Base-by-base conservation (phyloP, 2,888 invertebrate genomes). In the Copidosoma aretas region DNA sequence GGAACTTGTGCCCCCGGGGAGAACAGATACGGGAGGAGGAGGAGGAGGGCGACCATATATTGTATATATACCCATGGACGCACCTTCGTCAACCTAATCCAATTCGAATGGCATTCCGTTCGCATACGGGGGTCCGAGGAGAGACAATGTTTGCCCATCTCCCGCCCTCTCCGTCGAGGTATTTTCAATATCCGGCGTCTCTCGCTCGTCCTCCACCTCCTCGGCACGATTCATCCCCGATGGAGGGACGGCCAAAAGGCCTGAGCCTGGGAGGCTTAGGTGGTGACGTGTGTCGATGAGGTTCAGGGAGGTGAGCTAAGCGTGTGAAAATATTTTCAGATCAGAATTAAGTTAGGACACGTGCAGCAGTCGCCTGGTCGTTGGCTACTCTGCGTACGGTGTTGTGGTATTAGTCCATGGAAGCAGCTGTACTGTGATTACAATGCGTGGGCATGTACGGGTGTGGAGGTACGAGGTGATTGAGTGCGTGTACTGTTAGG, bases 181-280 rank as follows among this genome's bases (percentile, higher is more conserved):
- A 81, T 81, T 81, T 81, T 81, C 80, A 81, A 81, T 81, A 81
- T 81, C 81, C 81, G 79, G 75, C 12, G 43, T 3, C 12, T 3
- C 43, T 12, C 4, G 14, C 43, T 5, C 12, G 8, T 46, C 43
- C 12, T 12, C 43, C 43, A 4, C 8, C 8, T 12, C 12, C 43
- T 46, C 43, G 8, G 3, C 43, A 3, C 43, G 32, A 32, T 32
- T 46, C 43, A 15, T 46, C 17, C 43, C 43, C 43, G 17, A 17
- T 17, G 24, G 54, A n/a, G 22, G 24, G 54, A 25, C 22, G 25
- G 15, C 25, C 54, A 54, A 54, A 54, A 54, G 54, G 54, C 54
- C 39, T 21, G n/a, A n/a, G n/a, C 41, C 39, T 17, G 5, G 43
- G 19, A 41, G 58, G 39, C 57, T 22, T 41, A 58, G 19, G 17